Evolutionary conservation across 2,113 vertebrate species (phyloP).

Genomic region (Rana temporaria): DNA sequence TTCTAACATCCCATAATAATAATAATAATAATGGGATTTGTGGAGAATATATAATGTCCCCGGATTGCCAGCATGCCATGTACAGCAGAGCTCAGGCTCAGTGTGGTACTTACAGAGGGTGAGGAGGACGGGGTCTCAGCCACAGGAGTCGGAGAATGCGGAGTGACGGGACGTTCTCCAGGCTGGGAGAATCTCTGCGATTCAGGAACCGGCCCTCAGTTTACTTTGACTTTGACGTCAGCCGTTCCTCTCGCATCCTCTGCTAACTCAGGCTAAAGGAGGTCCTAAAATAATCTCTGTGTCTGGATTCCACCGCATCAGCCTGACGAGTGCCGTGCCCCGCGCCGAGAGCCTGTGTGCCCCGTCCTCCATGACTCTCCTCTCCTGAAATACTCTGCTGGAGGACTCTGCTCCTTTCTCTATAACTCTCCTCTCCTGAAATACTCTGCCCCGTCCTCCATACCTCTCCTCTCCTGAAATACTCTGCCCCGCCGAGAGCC

Average conservation of each 20-base stretch:
- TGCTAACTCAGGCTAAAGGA: conserved; percentile 69
- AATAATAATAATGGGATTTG: too few relatives aligned
- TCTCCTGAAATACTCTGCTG: too few relatives aligned
- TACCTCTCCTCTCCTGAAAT: too few relatives aligned
- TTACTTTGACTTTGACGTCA: conserved; percentile 75
- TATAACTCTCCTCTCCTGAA: too few relatives aligned
- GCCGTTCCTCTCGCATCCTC: conserved; percentile 63
- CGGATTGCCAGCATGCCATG: too few relatives aligned
- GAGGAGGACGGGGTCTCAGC: conserved; percentile 50
- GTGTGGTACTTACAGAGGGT: conserved; percentile 52
- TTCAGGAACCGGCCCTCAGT: conserved; percentile 67
- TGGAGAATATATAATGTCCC: too few relatives aligned
- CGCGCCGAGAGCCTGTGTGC: too few relatives aligned
- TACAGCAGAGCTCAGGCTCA: neutral
- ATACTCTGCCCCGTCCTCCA: too few relatives aligned
- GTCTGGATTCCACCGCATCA: neutral
- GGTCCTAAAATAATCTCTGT: conserved; percentile 47
- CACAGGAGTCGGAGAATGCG: conserved; percentile 35
- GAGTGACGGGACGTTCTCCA: conserved; percentile 33
- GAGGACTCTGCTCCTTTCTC: too few relatives aligned
- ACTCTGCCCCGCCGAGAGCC: too few relatives aligned
- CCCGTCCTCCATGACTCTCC: too few relatives aligned
- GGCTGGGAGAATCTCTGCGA: conserved; percentile 39
- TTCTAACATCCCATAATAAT: too few relatives aligned
- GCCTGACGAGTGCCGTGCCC: neutral